A percentile compares a stretch with the other conserved stretches of the same genome.
phyloP scores from a whole-genome alignment of 2,113 vertebrate genomes.

The Rhegmatorhina hoffmannsi region DNA sequence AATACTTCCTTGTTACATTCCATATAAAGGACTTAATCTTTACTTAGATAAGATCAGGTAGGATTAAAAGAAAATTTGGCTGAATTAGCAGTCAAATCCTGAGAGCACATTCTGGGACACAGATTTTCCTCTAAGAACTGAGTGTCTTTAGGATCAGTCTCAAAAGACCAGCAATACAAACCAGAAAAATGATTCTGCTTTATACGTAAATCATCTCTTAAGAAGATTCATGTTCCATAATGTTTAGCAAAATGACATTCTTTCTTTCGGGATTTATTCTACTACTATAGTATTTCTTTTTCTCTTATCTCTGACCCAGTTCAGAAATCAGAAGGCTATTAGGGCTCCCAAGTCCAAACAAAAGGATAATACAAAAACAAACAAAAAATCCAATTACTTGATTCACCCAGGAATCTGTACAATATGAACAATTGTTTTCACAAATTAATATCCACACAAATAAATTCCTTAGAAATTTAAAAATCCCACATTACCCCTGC shows the following conservation, averaged over 20 bases:
- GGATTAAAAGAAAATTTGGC: neutral
- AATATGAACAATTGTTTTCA: neutral
- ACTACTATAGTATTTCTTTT: neutral
- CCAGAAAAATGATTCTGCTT: neutral
- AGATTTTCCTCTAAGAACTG: neutral
- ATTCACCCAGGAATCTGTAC: neutral
- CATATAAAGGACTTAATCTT: neutral
- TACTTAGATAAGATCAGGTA: neutral
- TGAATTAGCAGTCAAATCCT: neutral
- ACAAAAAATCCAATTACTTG: neutral
- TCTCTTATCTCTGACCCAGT: neutral
- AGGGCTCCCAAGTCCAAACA: neutral
- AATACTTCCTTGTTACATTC: neutral
- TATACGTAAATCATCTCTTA: neutral
- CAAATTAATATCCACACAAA: neutral
- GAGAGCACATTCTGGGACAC: rapidly evolving
- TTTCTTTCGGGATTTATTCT: neutral
- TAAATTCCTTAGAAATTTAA: neutral
- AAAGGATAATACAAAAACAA: neutral
- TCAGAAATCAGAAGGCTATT: neutral
- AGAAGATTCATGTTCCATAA: neutral
- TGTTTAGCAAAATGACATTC: neutral
- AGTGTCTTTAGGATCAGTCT: neutral
- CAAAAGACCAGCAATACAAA: neutral
- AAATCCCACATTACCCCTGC: neutral